A percentile compares a stretch with the other conserved stretches of the same genome.
These are phyloP conservation scores for Holotrichia oblita DNA, from an alignment of 1,140 invertebrate genomes.

Conservation along the genomic window DNA sequence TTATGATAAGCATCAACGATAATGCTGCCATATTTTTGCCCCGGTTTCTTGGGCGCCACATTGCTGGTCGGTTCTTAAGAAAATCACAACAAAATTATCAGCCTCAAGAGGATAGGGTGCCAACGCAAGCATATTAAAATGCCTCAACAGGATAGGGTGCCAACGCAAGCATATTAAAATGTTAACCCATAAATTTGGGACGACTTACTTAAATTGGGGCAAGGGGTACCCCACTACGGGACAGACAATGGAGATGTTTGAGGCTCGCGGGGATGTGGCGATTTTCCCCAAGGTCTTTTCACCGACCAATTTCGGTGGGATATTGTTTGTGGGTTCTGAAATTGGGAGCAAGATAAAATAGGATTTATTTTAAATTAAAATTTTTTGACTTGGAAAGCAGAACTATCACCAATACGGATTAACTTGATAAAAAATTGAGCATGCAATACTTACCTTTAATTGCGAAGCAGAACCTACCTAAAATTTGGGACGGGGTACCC, in stretches of 20 bases:
- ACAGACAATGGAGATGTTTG: conserved; percentile 60
- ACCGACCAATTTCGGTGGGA: conserved; percentile 64
- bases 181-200: neutral
- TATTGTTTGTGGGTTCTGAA: conserved; percentile 67
- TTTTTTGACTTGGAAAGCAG: neutral
- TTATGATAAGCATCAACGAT: conserved; percentile 59
- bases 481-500: conserved; percentile 72
- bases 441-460: too few species aligned
- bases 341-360: conserved; percentile 54
- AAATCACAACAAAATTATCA: neutral
- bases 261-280: conserved; percentile 64
- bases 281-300: conserved; percentile 61
- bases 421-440: too few species aligned
- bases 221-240: conserved; percentile 76
- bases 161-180: too few species aligned
- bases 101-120: neutral
- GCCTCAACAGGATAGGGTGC: neutral
- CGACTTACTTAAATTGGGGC: conserved; percentile 73
- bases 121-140: too few species aligned
- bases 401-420: too few species aligned
- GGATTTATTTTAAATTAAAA: conserved; percentile 43
- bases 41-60: conserved; percentile 70
- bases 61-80: conserved; percentile 61
- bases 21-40: conserved; percentile 70
- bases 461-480: conserved; percentile 63